Percentiles rank a stretch among this genome's conserved stretches.
Conservation (phyloP, 2,888 invertebrate genomes). For the Elgonia sp. region DNA sequence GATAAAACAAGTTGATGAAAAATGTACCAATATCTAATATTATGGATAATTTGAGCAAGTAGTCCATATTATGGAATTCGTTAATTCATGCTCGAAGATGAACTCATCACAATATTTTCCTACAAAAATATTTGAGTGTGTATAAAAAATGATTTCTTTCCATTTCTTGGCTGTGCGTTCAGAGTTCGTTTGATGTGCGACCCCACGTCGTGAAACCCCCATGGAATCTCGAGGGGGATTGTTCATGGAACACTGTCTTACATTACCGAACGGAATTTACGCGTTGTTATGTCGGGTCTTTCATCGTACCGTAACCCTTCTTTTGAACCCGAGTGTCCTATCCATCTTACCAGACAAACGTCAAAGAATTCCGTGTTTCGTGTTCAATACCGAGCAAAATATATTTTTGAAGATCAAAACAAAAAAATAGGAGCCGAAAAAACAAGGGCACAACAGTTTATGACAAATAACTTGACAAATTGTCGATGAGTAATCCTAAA, state of each 20-base stretch:
- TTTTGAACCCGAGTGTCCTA: conserved; percentile 19
- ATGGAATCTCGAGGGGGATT: conserved; percentile 49
- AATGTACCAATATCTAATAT: too few species aligned
- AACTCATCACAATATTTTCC: conserved; percentile 15
- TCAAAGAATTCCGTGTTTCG: conserved; percentile 12
- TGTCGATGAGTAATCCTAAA: too few species aligned
- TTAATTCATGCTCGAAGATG: conserved; percentile 7
- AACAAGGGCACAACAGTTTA: too few species aligned
- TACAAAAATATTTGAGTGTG: neutral
- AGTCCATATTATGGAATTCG: neutral
- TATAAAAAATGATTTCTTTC: neutral
- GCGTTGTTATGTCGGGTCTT: conserved; percentile 60
- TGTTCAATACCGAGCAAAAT: neutral
- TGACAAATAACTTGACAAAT: too few species aligned
- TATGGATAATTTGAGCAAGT: too few species aligned
- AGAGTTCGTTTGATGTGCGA: conserved; percentile 45
- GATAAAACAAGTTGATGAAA: too few species aligned
- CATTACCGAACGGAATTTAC: conserved; percentile 48
- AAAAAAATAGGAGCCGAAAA: neutral
- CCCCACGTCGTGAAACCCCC: conserved; percentile 62
- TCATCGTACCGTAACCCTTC: conserved; percentile 56
- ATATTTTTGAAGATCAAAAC: conserved; percentile 3
- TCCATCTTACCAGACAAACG: conserved; percentile 23
- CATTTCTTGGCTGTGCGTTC: neutral
- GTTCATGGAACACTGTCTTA: conserved; percentile 54